Percentiles rank a stretch among this genome's conserved stretches.
Evolutionary conservation across 2,113 vertebrate species (phyloP).

Genomic region (Mastomys coucha): DNA sequence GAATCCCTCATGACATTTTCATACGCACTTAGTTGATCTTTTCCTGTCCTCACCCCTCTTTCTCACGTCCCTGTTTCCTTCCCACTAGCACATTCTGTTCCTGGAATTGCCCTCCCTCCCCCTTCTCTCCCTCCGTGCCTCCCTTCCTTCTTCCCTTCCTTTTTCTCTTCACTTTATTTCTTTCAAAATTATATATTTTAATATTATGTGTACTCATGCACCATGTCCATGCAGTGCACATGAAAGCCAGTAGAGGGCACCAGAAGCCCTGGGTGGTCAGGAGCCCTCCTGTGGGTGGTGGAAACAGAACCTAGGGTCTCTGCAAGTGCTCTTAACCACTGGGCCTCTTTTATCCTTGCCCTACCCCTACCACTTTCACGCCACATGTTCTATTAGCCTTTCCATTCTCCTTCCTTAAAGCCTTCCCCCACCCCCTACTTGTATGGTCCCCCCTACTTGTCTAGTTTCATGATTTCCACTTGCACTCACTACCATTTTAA

Average conservation of each 20-base stretch:
- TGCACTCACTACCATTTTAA: not conserved
- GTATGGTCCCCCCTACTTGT: not conserved
- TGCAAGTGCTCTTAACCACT: not conserved
- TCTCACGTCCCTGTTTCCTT: not conserved
- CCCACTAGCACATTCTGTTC: not conserved
- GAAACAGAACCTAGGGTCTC: not conserved
- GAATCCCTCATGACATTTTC: not conserved
- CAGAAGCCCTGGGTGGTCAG: not conserved
- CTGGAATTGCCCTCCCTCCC: not conserved
- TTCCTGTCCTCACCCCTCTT: not conserved
- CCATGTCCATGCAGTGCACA: not conserved
- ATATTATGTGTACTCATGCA: not conserved
- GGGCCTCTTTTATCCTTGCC: not conserved
- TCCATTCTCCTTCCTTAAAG: not conserved
- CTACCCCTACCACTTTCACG: not conserved
- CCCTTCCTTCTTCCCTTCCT: no score
- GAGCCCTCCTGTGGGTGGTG: not conserved
- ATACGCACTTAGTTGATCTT: not conserved
- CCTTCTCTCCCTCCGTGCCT: rapidly evolving
- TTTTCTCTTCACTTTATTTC: not conserved
- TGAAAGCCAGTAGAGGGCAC: not conserved
- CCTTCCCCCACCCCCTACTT: rapidly evolving
- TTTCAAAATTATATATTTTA: not conserved
- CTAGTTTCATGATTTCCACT: not conserved
- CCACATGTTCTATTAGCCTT: not conserved